Evolutionary conservation across 1,140 invertebrate genomes (phyloP).

Genomic region (Globodera ellingtonae): DNA sequence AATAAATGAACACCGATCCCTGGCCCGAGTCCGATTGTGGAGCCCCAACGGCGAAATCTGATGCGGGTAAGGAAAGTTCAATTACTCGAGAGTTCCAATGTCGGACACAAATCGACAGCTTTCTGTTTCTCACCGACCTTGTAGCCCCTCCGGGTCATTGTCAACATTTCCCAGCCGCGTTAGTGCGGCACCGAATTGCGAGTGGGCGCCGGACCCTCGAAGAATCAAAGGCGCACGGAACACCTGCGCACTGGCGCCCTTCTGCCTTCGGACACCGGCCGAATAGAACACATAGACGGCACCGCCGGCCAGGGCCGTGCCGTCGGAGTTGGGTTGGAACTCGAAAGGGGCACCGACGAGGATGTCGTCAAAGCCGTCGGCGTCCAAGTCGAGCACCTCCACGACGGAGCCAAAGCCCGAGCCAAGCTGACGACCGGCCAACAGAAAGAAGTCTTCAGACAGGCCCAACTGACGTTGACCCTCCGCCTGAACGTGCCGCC

Average conservation of each 20-base stretch:
- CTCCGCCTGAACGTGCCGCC: slow-evolving; percentile 42
- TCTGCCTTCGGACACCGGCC: slow-evolving; percentile 40
- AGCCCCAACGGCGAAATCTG: slow-evolving; percentile 84
- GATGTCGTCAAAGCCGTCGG: slow-evolving; percentile 74
- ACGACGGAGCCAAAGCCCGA: slow-evolving; percentile 60
- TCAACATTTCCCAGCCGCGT: slow-evolving; percentile 86
- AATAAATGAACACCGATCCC: slow-evolving; percentile 80
- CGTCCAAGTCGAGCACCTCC: slow-evolving; percentile 62
- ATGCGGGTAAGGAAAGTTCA: slow-evolving; percentile 10
- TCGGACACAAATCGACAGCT: neutral
- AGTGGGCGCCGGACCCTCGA: slow-evolving; percentile 40
- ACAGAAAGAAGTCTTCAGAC: slow-evolving; percentile 46
- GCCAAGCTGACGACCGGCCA: slow-evolving; percentile 57
- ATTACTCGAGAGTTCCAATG: too few relatives aligned
- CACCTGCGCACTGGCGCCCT: slow-evolving; percentile 39
- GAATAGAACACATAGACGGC: slow-evolving; percentile 87
- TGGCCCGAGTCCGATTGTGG: slow-evolving; percentile 80
- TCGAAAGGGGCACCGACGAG: slow-evolving; percentile 89
- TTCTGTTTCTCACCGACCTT: slow-evolving; percentile 28
- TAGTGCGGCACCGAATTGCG: slow-evolving; percentile 73
- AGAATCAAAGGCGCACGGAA: slow-evolving; percentile 55
- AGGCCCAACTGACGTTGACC: slow-evolving; percentile 47
- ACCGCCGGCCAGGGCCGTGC: slow-evolving; percentile 71
- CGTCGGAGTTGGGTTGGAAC: slow-evolving; percentile 69
- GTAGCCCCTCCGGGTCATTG: slow-evolving; percentile 75